Conservation (phyloP, 2,113 vertebrate species). For the Nothoprocta pentlandii region DNA sequence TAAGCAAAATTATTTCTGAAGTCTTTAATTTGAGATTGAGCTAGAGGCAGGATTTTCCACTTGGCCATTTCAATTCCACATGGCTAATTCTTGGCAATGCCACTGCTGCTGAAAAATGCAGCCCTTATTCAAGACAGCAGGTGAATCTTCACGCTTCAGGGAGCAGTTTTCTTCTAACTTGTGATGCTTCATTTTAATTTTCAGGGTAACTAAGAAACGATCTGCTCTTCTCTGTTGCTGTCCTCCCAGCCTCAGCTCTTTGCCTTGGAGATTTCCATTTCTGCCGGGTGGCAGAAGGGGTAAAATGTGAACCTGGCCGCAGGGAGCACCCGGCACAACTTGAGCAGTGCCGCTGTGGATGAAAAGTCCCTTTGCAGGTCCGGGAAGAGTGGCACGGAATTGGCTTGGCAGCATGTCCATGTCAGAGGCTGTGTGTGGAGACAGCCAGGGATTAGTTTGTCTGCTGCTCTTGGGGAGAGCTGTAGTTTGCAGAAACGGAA, state of each 20-base stretch:
- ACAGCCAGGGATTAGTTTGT: not conserved
- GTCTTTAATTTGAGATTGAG: constrained; percentile 7
- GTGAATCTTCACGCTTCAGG: not conserved
- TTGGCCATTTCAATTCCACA: not conserved
- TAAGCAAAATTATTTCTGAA: not conserved
- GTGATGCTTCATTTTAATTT: not conserved
- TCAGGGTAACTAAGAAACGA: not conserved
- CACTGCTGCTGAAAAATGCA: not conserved
- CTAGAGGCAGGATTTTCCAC: not conserved
- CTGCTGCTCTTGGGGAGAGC: not conserved
- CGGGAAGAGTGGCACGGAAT: not conserved
- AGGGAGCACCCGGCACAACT: not conserved
- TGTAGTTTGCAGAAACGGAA: not conserved
- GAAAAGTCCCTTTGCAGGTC: not conserved
- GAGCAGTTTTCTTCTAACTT: not conserved
- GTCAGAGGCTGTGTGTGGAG: not conserved
- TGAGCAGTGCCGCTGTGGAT: not conserved
- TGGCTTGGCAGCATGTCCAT: not conserved
- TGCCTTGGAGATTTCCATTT: not conserved
- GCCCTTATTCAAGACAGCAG: not conserved
- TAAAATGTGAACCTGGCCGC: not conserved
- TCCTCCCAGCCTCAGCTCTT: not conserved
- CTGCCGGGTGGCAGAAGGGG: not conserved
- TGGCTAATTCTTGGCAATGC: not conserved
- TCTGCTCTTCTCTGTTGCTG: not conserved